Evolutionary conservation across 2,888 invertebrate species (phyloP), one percentile per base, ranked within the genome.

Genomic region (Arrhopalites spinosus): DNA sequence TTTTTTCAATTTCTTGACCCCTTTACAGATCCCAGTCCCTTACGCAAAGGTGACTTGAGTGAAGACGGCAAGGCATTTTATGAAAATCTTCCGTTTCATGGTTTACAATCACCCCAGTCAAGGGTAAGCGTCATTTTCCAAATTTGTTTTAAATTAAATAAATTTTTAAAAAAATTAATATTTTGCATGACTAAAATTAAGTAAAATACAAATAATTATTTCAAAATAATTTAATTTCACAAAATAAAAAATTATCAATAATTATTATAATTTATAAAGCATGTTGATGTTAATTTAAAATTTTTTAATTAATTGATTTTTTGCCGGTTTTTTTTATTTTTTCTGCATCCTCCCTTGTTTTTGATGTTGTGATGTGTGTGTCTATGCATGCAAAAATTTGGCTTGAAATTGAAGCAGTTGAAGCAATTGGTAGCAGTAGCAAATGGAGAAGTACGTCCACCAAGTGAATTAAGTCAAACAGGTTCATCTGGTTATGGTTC

Each of bases 81-180:
- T 89, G 95, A 96, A 88, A 96, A 96, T 88, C 90, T 95, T 85
- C 95, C 95, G 85, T 96, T 95, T 90, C 95, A 95, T 87, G 95
- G 95, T 84, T 90, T 95, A 85, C 95, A 95, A 88, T 93, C 93
- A 87, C 93, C 95, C 85, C 95, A 94, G 84, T 93, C 94, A 87
- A 95, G 95, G 93, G 95, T 95, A 90, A 87, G 85, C 29, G 47
- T n/a, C n/a, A n/a, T 63, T 73, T 43, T 7, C 47, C 1, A 2
- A 17, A 17, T 47, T 47, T 47, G 47, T 47, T 1, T 7, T 53
- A 2, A 5, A n/a, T 8, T 17, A 20, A 53, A n/a, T n/a, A n/a
- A 68, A 76, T 61, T 20, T n/a, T 61, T 13, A 61, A 56, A 25
- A 1, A 59, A 13, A 20, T 1, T 59, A 11, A 23, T 59, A 59